Conservation (phyloP, 1,140 invertebrate species). For the Steinernema feltiae region DNA sequence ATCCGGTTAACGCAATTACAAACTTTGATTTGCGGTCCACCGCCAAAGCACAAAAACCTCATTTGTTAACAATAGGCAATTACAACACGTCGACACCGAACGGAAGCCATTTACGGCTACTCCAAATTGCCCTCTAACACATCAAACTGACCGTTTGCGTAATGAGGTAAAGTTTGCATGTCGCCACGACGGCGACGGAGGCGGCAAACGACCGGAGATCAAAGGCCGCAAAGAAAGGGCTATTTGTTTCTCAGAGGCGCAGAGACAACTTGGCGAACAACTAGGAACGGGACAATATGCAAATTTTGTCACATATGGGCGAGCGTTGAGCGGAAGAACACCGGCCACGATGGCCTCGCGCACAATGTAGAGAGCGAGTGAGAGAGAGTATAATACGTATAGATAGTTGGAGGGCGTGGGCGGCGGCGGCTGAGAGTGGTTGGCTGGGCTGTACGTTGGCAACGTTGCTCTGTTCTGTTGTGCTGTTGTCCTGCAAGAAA, state of each 20-base stretch:
- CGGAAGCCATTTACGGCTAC: neutral
- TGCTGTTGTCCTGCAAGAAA: too few species aligned
- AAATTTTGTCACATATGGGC: constrained; percentile 11
- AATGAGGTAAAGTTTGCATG: constrained; percentile 9
- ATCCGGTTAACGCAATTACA: too few species aligned
- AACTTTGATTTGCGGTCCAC: too few species aligned
- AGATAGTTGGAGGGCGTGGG: neutral
- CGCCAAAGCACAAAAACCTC: too few species aligned
- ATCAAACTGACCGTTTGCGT: neutral
- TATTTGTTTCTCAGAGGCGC: too few species aligned
- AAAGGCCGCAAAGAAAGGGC: neutral
- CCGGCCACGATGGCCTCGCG: neutral
- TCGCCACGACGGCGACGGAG: neutral
- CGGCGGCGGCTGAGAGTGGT: too few species aligned
- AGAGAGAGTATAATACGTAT: constrained; percentile 7
- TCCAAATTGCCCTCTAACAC: too few species aligned
- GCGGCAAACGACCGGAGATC: neutral
- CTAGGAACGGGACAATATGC: neutral
- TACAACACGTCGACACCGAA: neutral
- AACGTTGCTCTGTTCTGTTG: too few species aligned
- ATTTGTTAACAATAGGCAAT: constrained; percentile 5
- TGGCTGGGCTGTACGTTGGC: too few species aligned
- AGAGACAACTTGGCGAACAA: neutral
- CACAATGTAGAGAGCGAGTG: constrained; percentile 1
- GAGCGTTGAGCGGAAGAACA: neutral